Base-by-base conservation (phyloP, 2,113 vertebrate species). In the Vicugna pacos region DNA sequence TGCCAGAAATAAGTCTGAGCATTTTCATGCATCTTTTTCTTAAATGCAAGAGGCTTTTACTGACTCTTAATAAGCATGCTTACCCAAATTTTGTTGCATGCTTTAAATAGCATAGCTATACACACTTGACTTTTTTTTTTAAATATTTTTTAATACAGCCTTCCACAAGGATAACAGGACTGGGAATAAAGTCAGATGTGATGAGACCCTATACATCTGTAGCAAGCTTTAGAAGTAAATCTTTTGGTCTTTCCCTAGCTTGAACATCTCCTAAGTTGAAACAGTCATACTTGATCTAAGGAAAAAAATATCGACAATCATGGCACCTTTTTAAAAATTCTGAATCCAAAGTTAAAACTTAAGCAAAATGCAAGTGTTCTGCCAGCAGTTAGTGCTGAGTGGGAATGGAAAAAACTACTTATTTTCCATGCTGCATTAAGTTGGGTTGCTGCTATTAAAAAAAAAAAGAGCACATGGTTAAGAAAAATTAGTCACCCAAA, bases 1-100 rank as follows among this genome's bases (percentile, higher is more conserved):
- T 98, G 98, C 98, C 98, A 98, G 98, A 98, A 98, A 97, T 89
- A 95, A 98, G 91, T 98, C 94, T 84, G 92, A 94, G 92, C 96
- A 84, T 97, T 98, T 92, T 97, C 89, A 80, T 93, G 94, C 82
- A 96, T 96, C 96, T 92, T 97, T 97, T 95, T 91, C 81, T 81
- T 92, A 94, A 93, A 90, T 86, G 83, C 89, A 89, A 89, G 92
- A 96, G 56, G 76, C 97, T 98, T 98, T 97, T 97, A 94, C 72
- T 24, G 86, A 98, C 96, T 98, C 83, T 92, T 60, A n/a, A 13
- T 80, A 97, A 94, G 93, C 98, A 98, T 98, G 98, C 98, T 97
- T 98, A 93, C 90, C 82, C 89, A 97, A 92, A 96, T 95, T 97
- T 90, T 96, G 86, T 88, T 96, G 96, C 98, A 97, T 94, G 62